These are phyloP conservation scores for Crossocerus cetratus DNA, from an alignment of 2,888 invertebrate genomes.

Conservation along the genomic window DNA sequence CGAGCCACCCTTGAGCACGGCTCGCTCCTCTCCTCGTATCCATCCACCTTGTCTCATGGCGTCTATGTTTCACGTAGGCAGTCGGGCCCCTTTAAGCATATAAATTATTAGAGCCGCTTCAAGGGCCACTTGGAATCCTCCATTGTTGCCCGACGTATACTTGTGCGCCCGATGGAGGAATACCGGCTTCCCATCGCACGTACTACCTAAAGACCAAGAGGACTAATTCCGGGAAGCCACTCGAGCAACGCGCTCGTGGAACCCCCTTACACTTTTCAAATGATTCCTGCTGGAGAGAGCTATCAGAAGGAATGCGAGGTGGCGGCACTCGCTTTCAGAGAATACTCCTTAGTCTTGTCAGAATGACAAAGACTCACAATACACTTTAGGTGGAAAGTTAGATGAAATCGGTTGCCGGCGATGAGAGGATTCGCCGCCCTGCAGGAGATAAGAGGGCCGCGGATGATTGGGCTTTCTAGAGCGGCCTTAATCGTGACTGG, in stretches of 20 bases:
- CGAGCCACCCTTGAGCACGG: constrained; percentile 69
- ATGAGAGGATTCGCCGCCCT: too few relatives aligned
- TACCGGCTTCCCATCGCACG: constrained; percentile 44
- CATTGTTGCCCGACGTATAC: constrained; percentile 59
- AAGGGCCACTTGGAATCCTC: constrained; percentile 68
- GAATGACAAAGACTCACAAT: too few relatives aligned
- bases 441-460: too few relatives aligned
- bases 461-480: too few relatives aligned
- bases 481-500: neutral
- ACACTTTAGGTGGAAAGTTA: too few relatives aligned
- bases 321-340: too few relatives aligned
- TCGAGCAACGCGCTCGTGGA: constrained; percentile 38
- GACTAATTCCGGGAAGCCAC: constrained; percentile 56
- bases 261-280: constrained; percentile 28
- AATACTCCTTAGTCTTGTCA: too few relatives aligned
- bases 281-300: constrained; percentile 17
- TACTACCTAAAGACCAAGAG: constrained; percentile 48
- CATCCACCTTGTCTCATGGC: constrained; percentile 54
- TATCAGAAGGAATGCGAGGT: neutral
- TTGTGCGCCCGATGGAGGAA: constrained; percentile 51
- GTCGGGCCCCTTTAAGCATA: constrained; percentile 68
- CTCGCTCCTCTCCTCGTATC: constrained; percentile 56
- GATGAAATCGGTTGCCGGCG: too few relatives aligned
- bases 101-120: constrained; percentile 73
- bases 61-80: constrained; percentile 64